Evolutionary conservation across 2,888 invertebrate genomes (phyloP).

Genomic region (Drosophila antonietae): DNA sequence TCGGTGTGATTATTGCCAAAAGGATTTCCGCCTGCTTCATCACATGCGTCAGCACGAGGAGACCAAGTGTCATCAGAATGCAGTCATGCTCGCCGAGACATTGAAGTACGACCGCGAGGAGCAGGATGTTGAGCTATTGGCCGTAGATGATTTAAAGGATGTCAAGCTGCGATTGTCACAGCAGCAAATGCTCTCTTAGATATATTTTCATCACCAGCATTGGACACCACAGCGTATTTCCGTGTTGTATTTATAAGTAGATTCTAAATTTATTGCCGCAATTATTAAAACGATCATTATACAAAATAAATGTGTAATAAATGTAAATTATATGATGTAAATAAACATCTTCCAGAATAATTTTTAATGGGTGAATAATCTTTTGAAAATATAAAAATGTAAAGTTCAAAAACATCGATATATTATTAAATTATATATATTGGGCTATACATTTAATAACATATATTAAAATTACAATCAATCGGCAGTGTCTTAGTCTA

Average conservation of each 20-base stretch:
- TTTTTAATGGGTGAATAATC: not conserved
- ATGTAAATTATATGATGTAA: not conserved
- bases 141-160: slow-evolving; percentile 47
- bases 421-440: not conserved
- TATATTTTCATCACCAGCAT: slow-evolving; percentile 1
- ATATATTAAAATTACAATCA: not conserved
- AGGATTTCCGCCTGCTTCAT: slow-evolving; percentile 82
- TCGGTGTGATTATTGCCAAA: slow-evolving; percentile 81
- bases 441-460: not conserved
- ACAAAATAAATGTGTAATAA: not conserved
- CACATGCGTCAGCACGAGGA: slow-evolving; percentile 83
- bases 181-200: slow-evolving; percentile 37
- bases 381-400: not conserved
- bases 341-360: not conserved
- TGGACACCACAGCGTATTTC: slow-evolving; percentile 15
- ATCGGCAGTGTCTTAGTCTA: slow-evolving; percentile 32
- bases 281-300: slow-evolving; percentile 5
- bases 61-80: slow-evolving; percentile 82
- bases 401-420: not conserved
- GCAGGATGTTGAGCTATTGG: slow-evolving; percentile 51
- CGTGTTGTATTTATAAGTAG: slow-evolving; percentile 22
- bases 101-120: slow-evolving; percentile 51
- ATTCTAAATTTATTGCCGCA: slow-evolving; percentile 9
- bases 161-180: slow-evolving; percentile 35
- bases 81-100: slow-evolving; percentile 69